Evolutionary conservation across 2,888 invertebrate species (phyloP), one percentile per base, ranked within the genome.

Genomic region (Zootermopsis nevadensis): DNA sequence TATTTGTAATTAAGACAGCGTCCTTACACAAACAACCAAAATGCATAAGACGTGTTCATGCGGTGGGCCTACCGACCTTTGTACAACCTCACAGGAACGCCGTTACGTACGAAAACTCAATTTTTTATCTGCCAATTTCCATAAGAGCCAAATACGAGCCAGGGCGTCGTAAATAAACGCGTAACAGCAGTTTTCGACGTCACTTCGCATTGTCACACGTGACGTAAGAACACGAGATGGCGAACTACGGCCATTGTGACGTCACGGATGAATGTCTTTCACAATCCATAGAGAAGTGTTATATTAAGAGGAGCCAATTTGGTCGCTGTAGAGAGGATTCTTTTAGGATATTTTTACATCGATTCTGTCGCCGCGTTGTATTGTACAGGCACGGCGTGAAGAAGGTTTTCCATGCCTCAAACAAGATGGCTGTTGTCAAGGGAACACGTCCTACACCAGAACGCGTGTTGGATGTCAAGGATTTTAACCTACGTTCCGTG

Each of bases 301-400:
- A 74, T 38, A 42, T 74, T 74, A 74, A 27, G 74, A 74, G 19
- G n/a, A 74, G 74, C 74, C 38, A 38, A 38, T 74, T 74, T 74
- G 42, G 74, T 22, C 74, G 74, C 69, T 30, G 33, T 38, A n/a
- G 27, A n/a, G 27, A 60, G n/a, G 74, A 74, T 35, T 33, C 35
- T 38, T 74, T 74, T 74, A 42, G 38, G 60, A 60, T 60, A 60
- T 60, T 60, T 60, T 60, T 8, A n/a, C n/a, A 74, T 38, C 74
- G 33, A 6, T 35, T 60, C 22, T 79, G 79, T 66, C 79, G 79
- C 66, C 66, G 66, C 33, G 35, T 79, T 77, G 24, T 79, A 35
- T 60, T 79, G 66, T 66, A 27, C 79, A 79, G 60, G 79, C 55
- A 30, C 55, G 30, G 60, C 35, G 35, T 33, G 35, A 33, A 79